These are phyloP conservation scores for Phocoena sinus DNA, from an alignment of 2,113 vertebrate species.

Conservation along the genomic window DNA sequence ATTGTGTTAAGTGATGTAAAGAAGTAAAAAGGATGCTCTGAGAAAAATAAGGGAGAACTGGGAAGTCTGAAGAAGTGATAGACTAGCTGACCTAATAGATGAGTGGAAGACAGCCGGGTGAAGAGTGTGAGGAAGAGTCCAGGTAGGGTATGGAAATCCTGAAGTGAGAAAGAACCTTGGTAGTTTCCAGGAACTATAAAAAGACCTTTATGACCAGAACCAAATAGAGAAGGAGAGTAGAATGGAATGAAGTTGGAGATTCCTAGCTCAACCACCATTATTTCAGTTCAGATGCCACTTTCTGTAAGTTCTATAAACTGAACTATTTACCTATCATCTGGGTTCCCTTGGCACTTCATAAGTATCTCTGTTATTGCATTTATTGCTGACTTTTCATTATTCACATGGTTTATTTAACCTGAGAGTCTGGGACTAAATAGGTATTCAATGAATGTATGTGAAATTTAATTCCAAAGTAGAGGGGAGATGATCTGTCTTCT, in stretches of 20 bases:
- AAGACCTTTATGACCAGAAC: neutral
- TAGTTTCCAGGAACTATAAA: constrained; percentile 14
- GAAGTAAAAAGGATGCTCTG: neutral
- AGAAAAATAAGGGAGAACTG: neutral
- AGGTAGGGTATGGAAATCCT: neutral
- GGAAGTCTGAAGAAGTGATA: neutral
- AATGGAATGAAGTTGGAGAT: neutral
- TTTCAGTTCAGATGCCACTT: constrained; percentile 20
- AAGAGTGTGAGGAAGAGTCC: constrained; percentile 8
- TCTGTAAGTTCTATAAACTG: constrained; percentile 21
- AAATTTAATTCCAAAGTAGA: constrained; percentile 6
- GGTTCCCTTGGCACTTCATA: neutral
- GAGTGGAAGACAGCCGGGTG: neutral
- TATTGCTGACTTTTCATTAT: neutral
- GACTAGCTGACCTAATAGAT: neutral
- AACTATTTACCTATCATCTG: neutral
- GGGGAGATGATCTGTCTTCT: neutral
- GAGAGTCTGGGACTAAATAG: neutral
- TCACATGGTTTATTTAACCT: constrained; percentile 4
- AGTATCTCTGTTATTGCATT: neutral
- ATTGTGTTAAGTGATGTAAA: constrained; percentile 3
- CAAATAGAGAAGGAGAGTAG: neutral
- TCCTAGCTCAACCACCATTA: neutral
- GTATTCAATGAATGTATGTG: neutral
- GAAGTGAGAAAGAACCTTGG: neutral